Conservation (phyloP, 2,888 invertebrate genomes). For the Drosophila gaucha region DNA sequence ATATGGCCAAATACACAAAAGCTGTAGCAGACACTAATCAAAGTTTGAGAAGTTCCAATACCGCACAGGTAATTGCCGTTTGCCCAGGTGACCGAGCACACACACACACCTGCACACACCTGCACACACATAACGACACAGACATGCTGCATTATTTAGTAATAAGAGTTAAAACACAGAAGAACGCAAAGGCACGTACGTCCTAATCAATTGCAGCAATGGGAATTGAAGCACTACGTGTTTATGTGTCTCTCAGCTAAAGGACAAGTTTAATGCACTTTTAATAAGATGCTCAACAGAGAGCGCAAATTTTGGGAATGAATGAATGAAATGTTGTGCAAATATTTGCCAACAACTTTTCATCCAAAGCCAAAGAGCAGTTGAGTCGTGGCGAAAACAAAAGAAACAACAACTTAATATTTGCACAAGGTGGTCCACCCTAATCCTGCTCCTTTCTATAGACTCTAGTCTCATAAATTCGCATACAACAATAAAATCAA, state of each 20-base stretch:
- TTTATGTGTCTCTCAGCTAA: slow-evolving; percentile 20
- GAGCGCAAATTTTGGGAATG: not conserved
- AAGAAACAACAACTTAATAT: slow-evolving; percentile 78
- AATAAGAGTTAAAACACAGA: slow-evolving; percentile 52
- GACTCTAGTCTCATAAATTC: slow-evolving; percentile 75
- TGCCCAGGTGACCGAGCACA: slow-evolving; percentile 53
- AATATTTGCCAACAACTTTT: slow-evolving; percentile 67
- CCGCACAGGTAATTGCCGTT: slow-evolving; percentile 57
- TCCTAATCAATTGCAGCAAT: slow-evolving; percentile 74
- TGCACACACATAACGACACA: slow-evolving; percentile 22
- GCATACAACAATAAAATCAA: slow-evolving; percentile 62
- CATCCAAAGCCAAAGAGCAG: slow-evolving; percentile 2
- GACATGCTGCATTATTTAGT: slow-evolving; percentile 72
- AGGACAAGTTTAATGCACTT: slow-evolving; percentile 81
- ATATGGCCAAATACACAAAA: slow-evolving; percentile 47
- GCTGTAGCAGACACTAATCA: slow-evolving; percentile 61
- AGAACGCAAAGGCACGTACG: slow-evolving; percentile 56
- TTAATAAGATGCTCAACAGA: slow-evolving; percentile 67
- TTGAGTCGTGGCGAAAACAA: slow-evolving; percentile 20
- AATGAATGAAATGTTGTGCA: slow-evolving; percentile 29
- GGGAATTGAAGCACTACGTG: slow-evolving; percentile 52
- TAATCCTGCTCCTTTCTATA: too few species aligned
- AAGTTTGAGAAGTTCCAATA: slow-evolving; percentile 33
- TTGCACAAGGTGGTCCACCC: slow-evolving; percentile 58
- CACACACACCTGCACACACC: slow-evolving; percentile 1